Evolutionary conservation across 2,888 invertebrate species (phyloP).

Genomic region (Ornithoptera alexandrae): DNA sequence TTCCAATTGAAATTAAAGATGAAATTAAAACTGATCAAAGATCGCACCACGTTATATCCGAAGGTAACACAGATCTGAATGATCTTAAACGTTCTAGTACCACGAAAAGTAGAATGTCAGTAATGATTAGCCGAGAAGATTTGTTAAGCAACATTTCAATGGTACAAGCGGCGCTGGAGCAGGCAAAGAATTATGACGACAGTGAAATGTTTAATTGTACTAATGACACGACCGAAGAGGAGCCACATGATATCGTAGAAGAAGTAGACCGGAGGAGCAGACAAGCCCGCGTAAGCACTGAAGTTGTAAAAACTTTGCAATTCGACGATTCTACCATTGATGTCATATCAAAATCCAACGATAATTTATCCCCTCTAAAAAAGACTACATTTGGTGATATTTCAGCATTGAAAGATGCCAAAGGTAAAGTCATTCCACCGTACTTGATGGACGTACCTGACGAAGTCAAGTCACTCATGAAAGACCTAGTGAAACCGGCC

Average conservation of each 20-base stretch:
- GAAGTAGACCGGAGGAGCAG: constrained; percentile 34
- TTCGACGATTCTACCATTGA: constrained; percentile 58
- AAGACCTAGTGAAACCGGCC: constrained; percentile 64
- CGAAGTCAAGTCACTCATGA: constrained; percentile 61
- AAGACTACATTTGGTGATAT: constrained; percentile 58
- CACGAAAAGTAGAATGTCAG: constrained; percentile 48
- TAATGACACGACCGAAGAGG: constrained; percentile 27
- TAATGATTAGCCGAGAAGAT: constrained; percentile 55
- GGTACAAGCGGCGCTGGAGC: constrained; percentile 55
- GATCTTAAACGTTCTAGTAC: constrained; percentile 44
- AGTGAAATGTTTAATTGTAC: constrained; percentile 44
- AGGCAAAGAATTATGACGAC: constrained; percentile 49
- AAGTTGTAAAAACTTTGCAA: constrained; percentile 63
- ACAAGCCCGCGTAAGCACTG: constrained; percentile 46
- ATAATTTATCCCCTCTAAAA: constrained; percentile 47
- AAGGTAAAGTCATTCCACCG: constrained; percentile 59
- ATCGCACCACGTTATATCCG: background rate
- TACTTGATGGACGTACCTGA: constrained; percentile 58
- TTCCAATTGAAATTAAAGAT: constrained; percentile 16
- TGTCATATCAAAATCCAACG: constrained; percentile 35
- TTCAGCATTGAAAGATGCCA: constrained; percentile 47
- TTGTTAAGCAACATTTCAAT: constrained; percentile 58
- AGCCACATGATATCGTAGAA: constrained; percentile 15
- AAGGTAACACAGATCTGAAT: constrained; percentile 21
- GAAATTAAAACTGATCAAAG: constrained; percentile 17